Base-by-base conservation (phyloP, 53 echinoderm and acorn worm genomes). In the Echinarachnius parma region DNA sequence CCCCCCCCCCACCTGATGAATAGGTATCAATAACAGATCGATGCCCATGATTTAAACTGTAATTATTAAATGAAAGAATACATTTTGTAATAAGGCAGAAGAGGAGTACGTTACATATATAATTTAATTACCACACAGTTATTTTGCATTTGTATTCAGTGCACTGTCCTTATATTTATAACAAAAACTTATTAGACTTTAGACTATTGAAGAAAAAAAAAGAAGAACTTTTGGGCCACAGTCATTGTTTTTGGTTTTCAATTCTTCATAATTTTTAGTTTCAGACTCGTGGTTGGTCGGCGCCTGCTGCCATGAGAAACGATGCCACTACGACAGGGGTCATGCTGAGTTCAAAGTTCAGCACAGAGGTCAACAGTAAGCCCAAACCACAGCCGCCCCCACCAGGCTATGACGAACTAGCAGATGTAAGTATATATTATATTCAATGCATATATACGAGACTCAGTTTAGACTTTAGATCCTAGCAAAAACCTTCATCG, bases 211-310 rank as follows among this genome's bases (percentile, higher is more conserved):
- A 9, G 13, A 42, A 8, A 42, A 52, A 52, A 52, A 15, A 52
- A 42, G 14, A 9, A 42, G 14, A 42, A 42, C 42, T 22, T 24
- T 58, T 11, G 7, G 26, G 7, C 9, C 8, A 28, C 4, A 14
- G 15, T 50, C 10, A 57, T 25, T 57, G 19, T 49, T 13, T 14
- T 14, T 15, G 11, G 50, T 49, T 20, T 31, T 11, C 1, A 35
- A 4, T 52, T 53, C 27, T 48, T 32, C 13, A 15, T n/a, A n/a
- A 10, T 1, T 55, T 61, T 10, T 60, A 94, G 95, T 94, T 94
- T 32, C 90, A 82, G 32, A 94, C 95, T 19, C 67, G 95, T 31
- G 95, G 95, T 7, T 94, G 86, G 81, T 67, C 79, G 14, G 77
- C 83, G 21, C 78, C 78, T 23, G 75, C 84, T 5, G 32, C 83